phyloP scores from a whole-genome alignment of 2,888 invertebrate genomes.

The Petrolisthes cinctipes region DNA sequence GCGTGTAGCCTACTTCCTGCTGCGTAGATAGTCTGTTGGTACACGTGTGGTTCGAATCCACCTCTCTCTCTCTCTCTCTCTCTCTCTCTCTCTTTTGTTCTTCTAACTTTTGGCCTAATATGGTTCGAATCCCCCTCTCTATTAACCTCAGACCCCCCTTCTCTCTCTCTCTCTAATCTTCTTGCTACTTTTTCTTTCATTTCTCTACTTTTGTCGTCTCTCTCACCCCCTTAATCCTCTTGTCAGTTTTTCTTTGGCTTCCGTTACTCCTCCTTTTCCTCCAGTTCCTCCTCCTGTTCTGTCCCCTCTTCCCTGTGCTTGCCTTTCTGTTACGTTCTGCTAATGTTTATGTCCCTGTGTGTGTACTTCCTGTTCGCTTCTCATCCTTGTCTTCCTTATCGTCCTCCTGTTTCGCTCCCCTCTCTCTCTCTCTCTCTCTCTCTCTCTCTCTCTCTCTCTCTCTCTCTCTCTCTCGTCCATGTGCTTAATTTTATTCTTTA shows the following conservation, averaged over 20 bases:
- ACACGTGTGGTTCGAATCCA: neutral
- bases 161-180: neutral
- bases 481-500: neutral
- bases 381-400: neutral
- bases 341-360: neutral
- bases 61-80: neutral
- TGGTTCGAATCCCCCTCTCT: no score
- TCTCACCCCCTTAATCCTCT: no score
- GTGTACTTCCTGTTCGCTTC: neutral
- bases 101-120: no score
- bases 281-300: neutral
- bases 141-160: no score
- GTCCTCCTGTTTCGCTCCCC: neutral
- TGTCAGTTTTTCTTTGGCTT: no score
- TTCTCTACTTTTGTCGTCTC: neutral
- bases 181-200: neutral
- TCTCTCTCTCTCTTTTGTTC: neutral
- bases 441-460: neutral
- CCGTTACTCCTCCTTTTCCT: neutral
- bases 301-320: neutral
- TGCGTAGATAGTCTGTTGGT: neutral
- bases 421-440: slow-evolving; percentile 1
- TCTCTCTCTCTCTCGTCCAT: neutral
- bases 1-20: neutral
- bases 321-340: neutral